Evolutionary conservation across 92 coral and sea anemone species (phyloP), one percentile per base, ranked within the genome.

Genomic region (Nematostella vectensis): DNA sequence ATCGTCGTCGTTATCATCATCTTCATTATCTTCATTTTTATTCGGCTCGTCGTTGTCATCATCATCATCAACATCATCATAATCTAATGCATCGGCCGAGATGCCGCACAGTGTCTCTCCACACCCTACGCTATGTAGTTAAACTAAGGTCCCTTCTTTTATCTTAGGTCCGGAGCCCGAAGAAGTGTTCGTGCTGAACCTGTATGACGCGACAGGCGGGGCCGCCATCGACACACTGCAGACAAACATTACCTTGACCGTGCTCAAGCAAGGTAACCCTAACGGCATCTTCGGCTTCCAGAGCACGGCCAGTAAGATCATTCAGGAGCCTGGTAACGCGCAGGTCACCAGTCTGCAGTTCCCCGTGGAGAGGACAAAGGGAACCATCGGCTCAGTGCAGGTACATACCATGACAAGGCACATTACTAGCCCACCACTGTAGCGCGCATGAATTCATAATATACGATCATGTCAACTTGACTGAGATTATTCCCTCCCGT

Each of bases 221-320:
- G 99, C 91, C 0, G 65, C 83, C 42, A 82, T 93, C 25, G 88
- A 88, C 31, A 70, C 70, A 11, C 68, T 82, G 19, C 60, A 68
- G 57, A 69, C 93, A 25, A 93, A 87, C 77, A 58, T 93, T 37
- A 93, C 96, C 30, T 40, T 93, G 29, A 81, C 81, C 24, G 69
- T 93, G 2, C 68, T 73, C 9, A 93, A 93, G 58, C 78, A 62
- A 28, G 99, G 99, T 21, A 75, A 71, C 61, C 99, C 99, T 10
- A 93, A 93, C 52, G 99, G 99, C 15, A 71, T 82, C 43, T 93
- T 93, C 57, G 62, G 61, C 30, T 86, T 93, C 80, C 54, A 67
- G 53, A 64, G 76, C 43, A 70, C 80, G 6, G 49, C 88, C 15
- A 50, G 57, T 1, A 61, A 54, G 51, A 61, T 71, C n/a, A 63